These are phyloP conservation scores for Emberiza fucata DNA, from an alignment of 2,113 vertebrate species.

Conservation along the genomic window DNA sequence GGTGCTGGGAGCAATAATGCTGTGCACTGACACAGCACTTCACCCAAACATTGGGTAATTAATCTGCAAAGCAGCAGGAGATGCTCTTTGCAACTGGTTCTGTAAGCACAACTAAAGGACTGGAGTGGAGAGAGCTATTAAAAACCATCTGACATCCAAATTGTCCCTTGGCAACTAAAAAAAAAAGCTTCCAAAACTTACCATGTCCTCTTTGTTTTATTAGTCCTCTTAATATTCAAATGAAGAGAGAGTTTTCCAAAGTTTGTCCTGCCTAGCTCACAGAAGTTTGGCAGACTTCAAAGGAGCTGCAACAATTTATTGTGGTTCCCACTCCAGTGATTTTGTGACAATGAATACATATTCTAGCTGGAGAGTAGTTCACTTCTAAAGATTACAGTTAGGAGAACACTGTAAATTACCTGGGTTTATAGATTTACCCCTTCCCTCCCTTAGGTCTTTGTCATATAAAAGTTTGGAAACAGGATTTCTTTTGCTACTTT, in stretches of 20 bases:
- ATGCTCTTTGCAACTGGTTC: background rate
- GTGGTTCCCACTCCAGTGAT: background rate
- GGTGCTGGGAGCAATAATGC: background rate
- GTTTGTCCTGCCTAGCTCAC: background rate
- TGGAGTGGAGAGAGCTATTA: background rate
- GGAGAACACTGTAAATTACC: background rate
- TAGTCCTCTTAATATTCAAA: conserved; percentile 25
- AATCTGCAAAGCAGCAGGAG: conserved; percentile 26
- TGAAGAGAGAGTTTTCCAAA: conserved; percentile 40
- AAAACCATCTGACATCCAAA: conserved; percentile 10
- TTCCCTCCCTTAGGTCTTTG: background rate
- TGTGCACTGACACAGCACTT: background rate
- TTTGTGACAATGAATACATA: background rate
- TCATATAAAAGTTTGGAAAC: background rate
- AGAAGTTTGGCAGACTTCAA: background rate
- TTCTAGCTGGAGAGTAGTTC: background rate
- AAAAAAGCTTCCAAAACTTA: conserved; percentile 14
- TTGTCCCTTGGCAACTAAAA: conserved; percentile 12
- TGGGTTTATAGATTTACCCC: background rate
- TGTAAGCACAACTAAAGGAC: background rate
- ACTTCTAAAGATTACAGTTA: background rate
- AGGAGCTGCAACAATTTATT: background rate
- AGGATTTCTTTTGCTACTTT: background rate
- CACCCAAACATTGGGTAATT: conserved; percentile 18
- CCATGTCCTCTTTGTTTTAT: conserved; percentile 26